Evolutionary conservation across 2,113 vertebrate species (phyloP).

Genomic region (Sinocyclocheilus anshuiensis): DNA sequence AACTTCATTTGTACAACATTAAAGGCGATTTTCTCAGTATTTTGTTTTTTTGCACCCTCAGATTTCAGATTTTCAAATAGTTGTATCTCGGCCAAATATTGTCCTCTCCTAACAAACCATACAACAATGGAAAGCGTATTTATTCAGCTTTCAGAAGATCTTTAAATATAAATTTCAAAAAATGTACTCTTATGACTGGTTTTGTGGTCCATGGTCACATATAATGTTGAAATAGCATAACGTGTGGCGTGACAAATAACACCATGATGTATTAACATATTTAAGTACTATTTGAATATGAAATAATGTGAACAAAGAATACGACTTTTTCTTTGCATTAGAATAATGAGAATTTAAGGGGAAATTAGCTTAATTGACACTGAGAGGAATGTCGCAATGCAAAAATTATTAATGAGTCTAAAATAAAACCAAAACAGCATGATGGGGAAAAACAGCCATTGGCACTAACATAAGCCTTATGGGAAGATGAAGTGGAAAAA

Average conservation of each 20-base stretch:
- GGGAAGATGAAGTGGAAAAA: background rate
- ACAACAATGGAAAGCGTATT: too few species aligned
- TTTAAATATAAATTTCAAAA: too few species aligned
- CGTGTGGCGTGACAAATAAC: background rate
- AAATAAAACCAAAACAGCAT: background rate
- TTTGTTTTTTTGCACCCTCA: too few species aligned
- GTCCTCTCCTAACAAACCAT: too few species aligned
- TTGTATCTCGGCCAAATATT: too few species aligned
- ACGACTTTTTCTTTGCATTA: background rate
- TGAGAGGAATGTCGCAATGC: too few species aligned
- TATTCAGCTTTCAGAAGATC: too few species aligned
- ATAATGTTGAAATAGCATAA: background rate
- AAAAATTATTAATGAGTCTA: background rate
- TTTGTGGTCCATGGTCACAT: background rate
- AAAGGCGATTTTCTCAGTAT: too few species aligned
- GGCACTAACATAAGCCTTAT: background rate
- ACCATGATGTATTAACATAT: background rate
- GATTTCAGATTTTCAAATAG: too few species aligned
- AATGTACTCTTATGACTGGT: too few species aligned
- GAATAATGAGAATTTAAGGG: background rate
- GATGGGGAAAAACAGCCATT: background rate
- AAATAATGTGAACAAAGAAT: background rate
- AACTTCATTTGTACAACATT: too few species aligned
- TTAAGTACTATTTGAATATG: background rate
- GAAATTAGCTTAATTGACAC: background rate